phyloP scores from a whole-genome alignment of 2,113 vertebrate species.

The Rhagologus leucostigma region DNA sequence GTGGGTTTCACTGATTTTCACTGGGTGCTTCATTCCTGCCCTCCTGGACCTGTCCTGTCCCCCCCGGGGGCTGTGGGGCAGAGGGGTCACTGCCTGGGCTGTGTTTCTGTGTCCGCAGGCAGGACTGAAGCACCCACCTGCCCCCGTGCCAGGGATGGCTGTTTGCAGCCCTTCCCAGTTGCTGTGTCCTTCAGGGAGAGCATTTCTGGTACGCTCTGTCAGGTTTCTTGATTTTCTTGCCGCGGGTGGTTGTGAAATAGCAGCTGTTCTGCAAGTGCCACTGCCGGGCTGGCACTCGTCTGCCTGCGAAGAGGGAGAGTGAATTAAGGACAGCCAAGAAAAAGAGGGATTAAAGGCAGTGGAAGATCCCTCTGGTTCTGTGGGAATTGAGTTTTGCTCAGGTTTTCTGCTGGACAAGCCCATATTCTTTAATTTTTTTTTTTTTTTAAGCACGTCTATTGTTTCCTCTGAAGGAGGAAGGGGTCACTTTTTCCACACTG shows the following conservation, averaged over 20 bases:
- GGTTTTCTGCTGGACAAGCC: not conserved
- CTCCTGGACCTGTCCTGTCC: not conserved
- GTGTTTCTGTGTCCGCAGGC: not conserved
- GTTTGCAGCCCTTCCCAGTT: not conserved
- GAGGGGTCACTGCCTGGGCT: not conserved
- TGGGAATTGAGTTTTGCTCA: not conserved
- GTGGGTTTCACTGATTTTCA: not conserved
- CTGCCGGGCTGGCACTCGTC: fast-evolving
- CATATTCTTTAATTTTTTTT: not conserved
- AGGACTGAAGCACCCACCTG: not conserved
- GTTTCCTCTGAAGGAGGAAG: slow-evolving; percentile 4
- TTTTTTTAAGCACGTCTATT: not conserved
- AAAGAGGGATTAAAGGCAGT: not conserved
- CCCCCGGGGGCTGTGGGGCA: fast-evolving
- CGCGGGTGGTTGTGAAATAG: not conserved
- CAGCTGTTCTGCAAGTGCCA: not conserved
- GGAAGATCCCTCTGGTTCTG: not conserved
- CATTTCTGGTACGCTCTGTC: not conserved
- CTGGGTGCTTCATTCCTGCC: not conserved
- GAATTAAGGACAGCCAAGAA: not conserved
- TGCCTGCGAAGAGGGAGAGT: not conserved
- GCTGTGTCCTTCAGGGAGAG: not conserved
- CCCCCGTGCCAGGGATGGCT: not conserved
- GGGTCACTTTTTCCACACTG: not conserved
- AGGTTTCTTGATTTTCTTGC: not conserved